Conservation (phyloP, 2,797 vertebrate genomes). For the Cyprinella venusta region DNA sequence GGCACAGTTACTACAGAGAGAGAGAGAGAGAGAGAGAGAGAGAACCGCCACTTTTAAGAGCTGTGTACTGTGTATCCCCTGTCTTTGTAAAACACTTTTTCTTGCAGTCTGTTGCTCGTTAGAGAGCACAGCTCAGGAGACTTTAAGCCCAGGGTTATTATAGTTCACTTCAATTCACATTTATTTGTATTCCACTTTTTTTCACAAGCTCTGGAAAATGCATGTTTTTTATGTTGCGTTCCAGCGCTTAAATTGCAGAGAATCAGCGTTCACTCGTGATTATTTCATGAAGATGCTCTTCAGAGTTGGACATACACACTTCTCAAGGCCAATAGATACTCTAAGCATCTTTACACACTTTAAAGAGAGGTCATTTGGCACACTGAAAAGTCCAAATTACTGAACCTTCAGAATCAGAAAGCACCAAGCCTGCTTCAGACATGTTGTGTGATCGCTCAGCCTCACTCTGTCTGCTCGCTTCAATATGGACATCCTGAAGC, state of each 20-base stretch:
- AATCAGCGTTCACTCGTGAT: background rate
- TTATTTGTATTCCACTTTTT: too few species aligned
- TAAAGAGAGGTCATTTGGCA: background rate
- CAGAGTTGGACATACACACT: background rate
- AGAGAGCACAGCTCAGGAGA: too few species aligned
- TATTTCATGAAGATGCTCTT: background rate
- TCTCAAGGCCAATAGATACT: background rate
- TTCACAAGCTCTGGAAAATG: too few species aligned
- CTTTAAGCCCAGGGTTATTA: background rate
- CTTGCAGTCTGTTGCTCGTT: background rate
- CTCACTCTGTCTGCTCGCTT: slow-evolving; percentile 60
- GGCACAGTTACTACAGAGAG: slow-evolving; percentile 3
- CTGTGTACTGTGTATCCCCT: background rate
- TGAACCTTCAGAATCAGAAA: background rate
- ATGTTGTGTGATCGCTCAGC: slow-evolving; percentile 38
- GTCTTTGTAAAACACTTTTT: background rate
- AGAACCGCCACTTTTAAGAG: background rate
- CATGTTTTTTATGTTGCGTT: background rate
- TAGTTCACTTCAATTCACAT: background rate
- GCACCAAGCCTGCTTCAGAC: background rate
- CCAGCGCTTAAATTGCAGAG: background rate
- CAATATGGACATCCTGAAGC: slow-evolving; percentile 68
- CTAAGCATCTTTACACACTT: background rate
- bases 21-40: background rate
- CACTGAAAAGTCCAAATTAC: background rate